Percentiles rank a stretch among this genome's conserved stretches.
These are phyloP conservation scores for Ptilonorhynchus violaceus DNA, from an alignment of 2,113 vertebrate species.

Conservation along the genomic window DNA sequence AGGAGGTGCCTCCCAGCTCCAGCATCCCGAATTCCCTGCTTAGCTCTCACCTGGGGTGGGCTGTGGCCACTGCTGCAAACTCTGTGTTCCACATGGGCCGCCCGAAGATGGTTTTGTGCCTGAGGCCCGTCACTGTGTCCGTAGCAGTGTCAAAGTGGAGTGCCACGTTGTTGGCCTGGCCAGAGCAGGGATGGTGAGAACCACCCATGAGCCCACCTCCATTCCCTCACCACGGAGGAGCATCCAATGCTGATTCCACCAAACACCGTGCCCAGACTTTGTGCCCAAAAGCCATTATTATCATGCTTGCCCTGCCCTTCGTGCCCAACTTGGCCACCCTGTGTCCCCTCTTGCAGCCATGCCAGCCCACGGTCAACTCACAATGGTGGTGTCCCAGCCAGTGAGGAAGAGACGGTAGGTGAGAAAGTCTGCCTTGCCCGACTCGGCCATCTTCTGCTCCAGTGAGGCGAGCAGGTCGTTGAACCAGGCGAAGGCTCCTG, in stretches of 20 bases:
- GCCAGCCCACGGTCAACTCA: constrained; percentile 2
- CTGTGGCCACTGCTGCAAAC: constrained; percentile 80
- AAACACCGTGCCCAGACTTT: rapidly evolving
- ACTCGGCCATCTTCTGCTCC: constrained; percentile 88
- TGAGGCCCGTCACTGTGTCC: constrained; percentile 85
- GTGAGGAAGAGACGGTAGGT: constrained; percentile 91
- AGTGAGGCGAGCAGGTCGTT: constrained; percentile 84
- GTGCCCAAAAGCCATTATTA: background rate
- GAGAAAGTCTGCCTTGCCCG: constrained; percentile 84
- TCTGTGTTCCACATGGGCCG: constrained; percentile 88
- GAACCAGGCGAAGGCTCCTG: constrained; percentile 90
- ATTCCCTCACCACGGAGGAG: background rate
- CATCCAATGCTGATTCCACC: background rate
- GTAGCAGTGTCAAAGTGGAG: constrained; percentile 78
- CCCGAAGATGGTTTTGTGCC: constrained; percentile 89
- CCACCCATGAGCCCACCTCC: background rate
- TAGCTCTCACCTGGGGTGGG: constrained; percentile 82
- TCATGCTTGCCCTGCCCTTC: background rate
- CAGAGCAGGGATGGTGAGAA: background rate
- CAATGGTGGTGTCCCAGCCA: constrained; percentile 83
- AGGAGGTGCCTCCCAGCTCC: background rate
- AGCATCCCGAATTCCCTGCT: rapidly evolving
- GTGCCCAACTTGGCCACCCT: background rate
- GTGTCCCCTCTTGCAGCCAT: rapidly evolving
- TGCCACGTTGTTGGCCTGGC: constrained; percentile 72